A percentile compares a stretch with the other conserved stretches of the same genome.
Conservation (phyloP, 2,888 invertebrate genomes). For the Agonopterix heracliana region DNA sequence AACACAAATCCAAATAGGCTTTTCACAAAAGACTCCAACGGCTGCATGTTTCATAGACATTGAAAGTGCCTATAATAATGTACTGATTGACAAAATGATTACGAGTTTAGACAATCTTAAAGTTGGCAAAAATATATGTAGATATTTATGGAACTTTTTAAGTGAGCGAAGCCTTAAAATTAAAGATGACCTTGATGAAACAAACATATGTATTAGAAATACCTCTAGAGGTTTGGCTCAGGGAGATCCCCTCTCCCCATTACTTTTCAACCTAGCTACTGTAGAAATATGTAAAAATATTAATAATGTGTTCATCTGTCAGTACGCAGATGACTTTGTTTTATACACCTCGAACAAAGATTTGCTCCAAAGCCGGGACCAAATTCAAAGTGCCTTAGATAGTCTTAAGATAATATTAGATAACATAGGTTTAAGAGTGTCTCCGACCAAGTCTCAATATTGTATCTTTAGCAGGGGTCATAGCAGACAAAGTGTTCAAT, state of each 20-base stretch:
- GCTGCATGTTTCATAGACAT: not conserved
- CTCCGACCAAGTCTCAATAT: not conserved
- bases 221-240: not conserved
- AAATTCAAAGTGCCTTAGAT: not conserved
- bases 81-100: not conserved
- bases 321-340: not conserved
- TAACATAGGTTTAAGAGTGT: not conserved
- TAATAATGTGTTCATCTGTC: not conserved
- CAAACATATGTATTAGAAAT: not conserved
- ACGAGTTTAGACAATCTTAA: not conserved
- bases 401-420: not conserved
- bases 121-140: not conserved
- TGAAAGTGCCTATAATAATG: no score
- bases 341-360: not conserved
- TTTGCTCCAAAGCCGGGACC: not conserved
- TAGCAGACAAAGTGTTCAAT: slow-evolving; percentile 7
- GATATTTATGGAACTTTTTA: not conserved
- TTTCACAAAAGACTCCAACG: slow-evolving; percentile 8
- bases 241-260: no score
- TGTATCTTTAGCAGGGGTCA: not conserved
- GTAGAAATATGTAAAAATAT: not conserved
- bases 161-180: not conserved
- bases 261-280: no score
- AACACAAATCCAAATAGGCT: no score
- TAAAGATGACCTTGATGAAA: not conserved